phyloP scores from a whole-genome alignment of 1,140 invertebrate genomes.

The Andricus grossulariae region DNA sequence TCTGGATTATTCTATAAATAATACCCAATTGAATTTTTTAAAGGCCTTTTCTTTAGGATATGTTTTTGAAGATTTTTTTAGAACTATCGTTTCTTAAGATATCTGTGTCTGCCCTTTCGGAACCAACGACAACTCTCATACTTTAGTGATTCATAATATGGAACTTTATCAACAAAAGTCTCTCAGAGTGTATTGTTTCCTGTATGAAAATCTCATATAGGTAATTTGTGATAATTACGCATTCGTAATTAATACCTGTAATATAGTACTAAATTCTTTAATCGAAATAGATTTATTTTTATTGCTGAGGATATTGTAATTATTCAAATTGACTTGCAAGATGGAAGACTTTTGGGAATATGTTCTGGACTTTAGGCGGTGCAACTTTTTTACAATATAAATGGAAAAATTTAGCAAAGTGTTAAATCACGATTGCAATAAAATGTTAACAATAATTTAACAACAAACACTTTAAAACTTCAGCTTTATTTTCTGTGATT shows the following conservation, averaged over 20 bases:
- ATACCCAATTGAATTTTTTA: not conserved
- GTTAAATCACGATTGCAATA: not conserved
- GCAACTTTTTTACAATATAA: slow-evolving; percentile 10
- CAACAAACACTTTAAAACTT: no score
- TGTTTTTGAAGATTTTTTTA: not conserved
- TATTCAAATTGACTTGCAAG: not conserved
- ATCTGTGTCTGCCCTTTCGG: slow-evolving; percentile 21
- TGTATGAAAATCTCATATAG: not conserved
- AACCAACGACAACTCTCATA: slow-evolving; percentile 12
- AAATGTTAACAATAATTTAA: no score
- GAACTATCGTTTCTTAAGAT: not conserved
- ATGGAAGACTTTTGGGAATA: not conserved
- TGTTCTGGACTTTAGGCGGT: not conserved
- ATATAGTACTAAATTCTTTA: not conserved
- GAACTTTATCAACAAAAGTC: not conserved
- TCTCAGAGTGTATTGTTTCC: not conserved
- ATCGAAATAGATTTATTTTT: slow-evolving; percentile 22
- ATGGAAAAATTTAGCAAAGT: slow-evolving; percentile 10
- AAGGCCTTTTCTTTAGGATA: not conserved
- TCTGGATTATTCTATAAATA: not conserved
- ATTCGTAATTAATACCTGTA: not conserved
- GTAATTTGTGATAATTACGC: not conserved
- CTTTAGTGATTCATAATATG: not conserved
- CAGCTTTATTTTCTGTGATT: slow-evolving; percentile 5
- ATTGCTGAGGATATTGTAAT: not conserved